Percentiles rank a stretch among this genome's conserved stretches.
These are phyloP conservation scores for Eciton burchellii DNA, from an alignment of 1,140 invertebrate genomes.

Conservation along the genomic window DNA sequence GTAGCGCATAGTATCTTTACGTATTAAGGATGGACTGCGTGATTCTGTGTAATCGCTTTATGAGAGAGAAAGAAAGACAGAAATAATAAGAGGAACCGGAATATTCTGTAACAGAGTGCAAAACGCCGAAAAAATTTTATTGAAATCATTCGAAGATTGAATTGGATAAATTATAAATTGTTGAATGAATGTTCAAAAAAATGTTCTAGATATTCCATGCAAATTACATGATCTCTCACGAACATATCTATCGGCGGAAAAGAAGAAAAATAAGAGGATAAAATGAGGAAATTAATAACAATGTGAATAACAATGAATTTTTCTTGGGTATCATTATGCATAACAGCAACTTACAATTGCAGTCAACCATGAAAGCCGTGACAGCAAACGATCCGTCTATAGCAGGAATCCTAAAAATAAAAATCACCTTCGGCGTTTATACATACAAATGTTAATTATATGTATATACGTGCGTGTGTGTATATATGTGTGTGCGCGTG, in stretches of 20 bases:
- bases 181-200: conserved; percentile 41
- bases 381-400: conserved; percentile 52
- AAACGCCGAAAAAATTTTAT: conserved; percentile 28
- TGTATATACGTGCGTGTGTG: conserved; percentile 52
- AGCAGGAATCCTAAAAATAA: conserved; percentile 57
- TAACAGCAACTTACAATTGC: conserved; percentile 39
- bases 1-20: conserved; percentile 72
- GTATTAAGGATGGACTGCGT: conserved; percentile 46
- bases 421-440: conserved; percentile 71
- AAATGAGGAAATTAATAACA: conserved; percentile 18
- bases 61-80: conserved; percentile 23
- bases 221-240: conserved; percentile 37
- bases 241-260: conserved; percentile 56
- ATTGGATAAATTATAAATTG: conserved; percentile 29
- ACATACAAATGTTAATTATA: conserved; percentile 59
- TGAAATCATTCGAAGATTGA: conserved; percentile 14
- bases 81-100: conserved; percentile 14
- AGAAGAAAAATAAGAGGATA: conserved; percentile 23
- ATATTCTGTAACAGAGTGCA: conserved; percentile 25
- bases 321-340: conserved; percentile 34
- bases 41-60: conserved; percentile 65
- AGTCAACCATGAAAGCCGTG: conserved; percentile 41
- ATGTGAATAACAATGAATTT: conserved; percentile 23
- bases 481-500: conserved; percentile 41
- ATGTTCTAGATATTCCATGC: conserved; percentile 35